phyloP scores from a whole-genome alignment of 2,888 invertebrate species.

The Synanthedon tipuliformis region DNA sequence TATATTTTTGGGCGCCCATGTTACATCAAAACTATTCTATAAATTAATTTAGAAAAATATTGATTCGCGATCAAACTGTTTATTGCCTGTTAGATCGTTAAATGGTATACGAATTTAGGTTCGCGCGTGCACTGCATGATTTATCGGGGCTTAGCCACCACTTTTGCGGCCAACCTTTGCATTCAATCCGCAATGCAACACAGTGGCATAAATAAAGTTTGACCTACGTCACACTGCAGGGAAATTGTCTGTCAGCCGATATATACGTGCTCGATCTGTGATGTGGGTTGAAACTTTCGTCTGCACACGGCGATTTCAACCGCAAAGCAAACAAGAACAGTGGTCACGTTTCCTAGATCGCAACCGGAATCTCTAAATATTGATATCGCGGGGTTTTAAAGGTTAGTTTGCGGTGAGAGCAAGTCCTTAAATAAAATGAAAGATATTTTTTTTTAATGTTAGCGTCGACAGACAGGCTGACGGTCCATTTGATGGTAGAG shows the following conservation, averaged over 20 bases:
- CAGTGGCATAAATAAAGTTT: constrained; percentile 49
- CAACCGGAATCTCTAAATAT: constrained; percentile 14
- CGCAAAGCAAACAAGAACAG: constrained; percentile 55
- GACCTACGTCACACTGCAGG: constrained; percentile 34
- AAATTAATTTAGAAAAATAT: no score
- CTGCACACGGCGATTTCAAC: constrained; percentile 43
- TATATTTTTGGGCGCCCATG: no score
- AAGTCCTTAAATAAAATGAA: no score
- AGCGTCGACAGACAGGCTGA: no score
- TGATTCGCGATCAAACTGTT: no score
- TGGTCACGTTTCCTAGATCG: constrained; percentile 51
- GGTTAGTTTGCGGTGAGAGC: not conserved
- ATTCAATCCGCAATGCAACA: constrained; percentile 47
- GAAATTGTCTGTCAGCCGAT: constrained; percentile 45
- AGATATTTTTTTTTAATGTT: no score
- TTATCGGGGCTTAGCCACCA: constrained; percentile 11
- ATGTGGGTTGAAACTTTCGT: constrained; percentile 62
- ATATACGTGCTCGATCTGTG: constrained; percentile 42
- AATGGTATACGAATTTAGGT: constrained; percentile 39
- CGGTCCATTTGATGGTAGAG: no score
- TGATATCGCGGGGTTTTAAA: not conserved
- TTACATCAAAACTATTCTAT: no score
- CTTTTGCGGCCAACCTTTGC: constrained; percentile 44
- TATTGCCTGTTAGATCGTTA: not conserved
- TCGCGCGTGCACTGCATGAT: constrained; percentile 34